Conservation (phyloP, 2,888 invertebrate genomes). For the Dicyrtoma fusca region DNA sequence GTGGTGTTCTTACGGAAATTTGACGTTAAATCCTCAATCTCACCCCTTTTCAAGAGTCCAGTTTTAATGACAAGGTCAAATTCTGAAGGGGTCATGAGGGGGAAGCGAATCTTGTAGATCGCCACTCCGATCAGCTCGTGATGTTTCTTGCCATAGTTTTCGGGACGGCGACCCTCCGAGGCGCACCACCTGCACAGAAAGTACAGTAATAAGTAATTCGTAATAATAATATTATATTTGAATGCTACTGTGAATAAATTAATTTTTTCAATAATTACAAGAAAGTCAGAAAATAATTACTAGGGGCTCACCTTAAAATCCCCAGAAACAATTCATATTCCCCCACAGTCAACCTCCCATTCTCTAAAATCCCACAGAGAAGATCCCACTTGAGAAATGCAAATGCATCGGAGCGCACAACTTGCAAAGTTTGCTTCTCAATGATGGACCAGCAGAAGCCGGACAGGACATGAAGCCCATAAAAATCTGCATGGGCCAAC, state of each 20-base stretch:
- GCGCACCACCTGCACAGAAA: conserved; percentile 4
- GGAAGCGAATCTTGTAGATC: conserved; percentile 40
- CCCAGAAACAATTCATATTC: conserved; percentile 12
- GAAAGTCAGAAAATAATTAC: no score
- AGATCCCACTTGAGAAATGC: not conserved
- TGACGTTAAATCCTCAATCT: conserved; percentile 30
- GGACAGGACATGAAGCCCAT: not conserved
- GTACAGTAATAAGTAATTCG: not conserved
- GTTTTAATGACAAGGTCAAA: conserved; percentile 17
- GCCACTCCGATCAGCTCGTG: conserved; percentile 37
- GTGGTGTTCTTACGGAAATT: conserved; percentile 32
- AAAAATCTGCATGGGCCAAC: conserved; percentile 4
- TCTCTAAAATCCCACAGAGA: conserved; percentile 10
- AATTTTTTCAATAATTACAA: no score
- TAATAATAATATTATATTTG: no score
- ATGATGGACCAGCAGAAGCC: conserved; percentile 13
- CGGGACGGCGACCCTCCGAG: not conserved
- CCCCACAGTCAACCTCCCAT: not conserved
- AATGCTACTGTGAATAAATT: no score
- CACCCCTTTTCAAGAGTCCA: conserved; percentile 20
- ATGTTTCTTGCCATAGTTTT: conserved; percentile 2
- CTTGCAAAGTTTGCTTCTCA: conserved; percentile 4
- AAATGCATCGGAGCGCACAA: not conserved
- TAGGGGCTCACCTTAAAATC: not conserved
- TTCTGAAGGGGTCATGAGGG: conserved; percentile 38